A percentile compares a stretch with the other conserved stretches of the same genome.
These are phyloP conservation scores for Ophiodon elongatus DNA, from an alignment of 2,113 vertebrate species.

Conservation along the genomic window DNA sequence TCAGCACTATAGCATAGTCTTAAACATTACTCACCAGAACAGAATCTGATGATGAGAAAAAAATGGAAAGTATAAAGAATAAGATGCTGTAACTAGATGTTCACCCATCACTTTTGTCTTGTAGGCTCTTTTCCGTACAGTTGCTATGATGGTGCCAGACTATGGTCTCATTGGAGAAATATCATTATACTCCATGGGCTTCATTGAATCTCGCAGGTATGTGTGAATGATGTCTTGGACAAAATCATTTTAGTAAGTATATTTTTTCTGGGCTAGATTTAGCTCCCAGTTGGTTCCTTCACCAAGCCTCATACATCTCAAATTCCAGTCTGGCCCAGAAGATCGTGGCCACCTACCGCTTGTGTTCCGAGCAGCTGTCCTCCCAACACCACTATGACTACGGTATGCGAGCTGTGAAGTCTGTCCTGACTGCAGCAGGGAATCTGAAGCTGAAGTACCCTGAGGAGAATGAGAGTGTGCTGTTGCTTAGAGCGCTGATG, in stretches of 20 bases:
- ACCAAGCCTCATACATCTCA: background rate
- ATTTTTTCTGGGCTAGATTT: background rate
- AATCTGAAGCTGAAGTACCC: constrained; percentile 94
- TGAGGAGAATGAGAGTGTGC: constrained; percentile 87
- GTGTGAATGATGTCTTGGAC: background rate
- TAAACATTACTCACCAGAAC: background rate
- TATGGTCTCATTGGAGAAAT: constrained; percentile 96
- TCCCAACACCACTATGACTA: constrained; percentile 96
- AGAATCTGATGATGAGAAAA: background rate
- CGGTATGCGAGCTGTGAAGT: constrained; percentile 95
- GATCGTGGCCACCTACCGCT: constrained; percentile 94
- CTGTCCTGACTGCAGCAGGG: constrained; percentile 93
- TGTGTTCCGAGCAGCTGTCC: constrained; percentile 95
- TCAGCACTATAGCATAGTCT: background rate
- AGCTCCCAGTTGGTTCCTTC: background rate
- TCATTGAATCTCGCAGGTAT: constrained; percentile 94
- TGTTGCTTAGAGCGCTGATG: constrained; percentile 90
- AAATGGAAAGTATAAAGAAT: background rate
- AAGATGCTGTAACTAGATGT: constrained; percentile 3
- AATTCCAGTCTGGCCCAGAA: constrained; percentile 90
- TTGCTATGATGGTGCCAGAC: constrained; percentile 98
- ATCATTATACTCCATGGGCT: constrained; percentile 96
- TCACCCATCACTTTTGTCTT: constrained; percentile 41
- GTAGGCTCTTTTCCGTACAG: constrained; percentile 92
- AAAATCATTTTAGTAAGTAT: background rate